These are phyloP conservation scores for Bufotes viridis DNA, from an alignment of 2,797 vertebrate species.

Conservation along the genomic window DNA sequence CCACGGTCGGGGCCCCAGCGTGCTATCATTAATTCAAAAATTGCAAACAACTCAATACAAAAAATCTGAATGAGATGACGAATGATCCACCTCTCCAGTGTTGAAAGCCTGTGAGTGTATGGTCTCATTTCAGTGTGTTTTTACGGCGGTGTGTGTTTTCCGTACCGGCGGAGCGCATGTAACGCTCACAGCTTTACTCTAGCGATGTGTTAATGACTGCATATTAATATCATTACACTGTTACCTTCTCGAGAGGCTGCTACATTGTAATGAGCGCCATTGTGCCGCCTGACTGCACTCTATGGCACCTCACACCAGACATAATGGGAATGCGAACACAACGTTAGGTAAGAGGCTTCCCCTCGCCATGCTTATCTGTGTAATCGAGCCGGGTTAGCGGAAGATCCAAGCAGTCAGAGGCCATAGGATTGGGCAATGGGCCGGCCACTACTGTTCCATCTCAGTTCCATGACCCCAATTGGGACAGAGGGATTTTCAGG, in stretches of 20 bases:
- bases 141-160: background rate
- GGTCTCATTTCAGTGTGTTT: too few relatives aligned
- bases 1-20: too few relatives aligned
- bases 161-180: background rate
- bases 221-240: constrained; percentile 6
- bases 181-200: background rate
- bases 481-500: too few relatives aligned
- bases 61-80: background rate
- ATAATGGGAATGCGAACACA: too few relatives aligned
- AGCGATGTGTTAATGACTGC: background rate
- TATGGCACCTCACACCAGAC: background rate
- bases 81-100: background rate
- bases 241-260: background rate
- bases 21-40: background rate
- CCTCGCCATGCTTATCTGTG: too few relatives aligned
- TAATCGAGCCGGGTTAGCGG: too few relatives aligned
- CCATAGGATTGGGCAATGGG: too few relatives aligned
- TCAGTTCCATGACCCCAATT: too few relatives aligned
- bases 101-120: background rate
- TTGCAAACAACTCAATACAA: background rate
- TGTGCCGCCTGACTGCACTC: background rate
- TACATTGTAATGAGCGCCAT: background rate
- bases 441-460: too few relatives aligned
- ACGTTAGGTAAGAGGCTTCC: too few relatives aligned
- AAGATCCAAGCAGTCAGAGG: too few relatives aligned